phyloP scores from a whole-genome alignment of 2,888 invertebrate species.

The Lumbricus terrestris region DNA sequence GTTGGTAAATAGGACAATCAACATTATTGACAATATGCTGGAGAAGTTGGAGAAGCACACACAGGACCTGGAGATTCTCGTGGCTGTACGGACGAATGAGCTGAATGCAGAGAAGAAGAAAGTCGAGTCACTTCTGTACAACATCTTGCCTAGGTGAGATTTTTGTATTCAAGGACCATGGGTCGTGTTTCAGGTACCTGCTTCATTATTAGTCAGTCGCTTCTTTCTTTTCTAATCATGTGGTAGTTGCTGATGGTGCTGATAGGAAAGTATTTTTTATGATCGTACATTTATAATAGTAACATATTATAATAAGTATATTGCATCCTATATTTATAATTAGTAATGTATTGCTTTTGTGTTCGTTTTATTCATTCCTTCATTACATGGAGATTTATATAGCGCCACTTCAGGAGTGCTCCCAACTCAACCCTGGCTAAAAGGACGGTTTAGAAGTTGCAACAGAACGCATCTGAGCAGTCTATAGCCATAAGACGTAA shows the following conservation, averaged over 20 bases:
- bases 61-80: constrained; percentile 31
- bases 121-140: constrained; percentile 33
- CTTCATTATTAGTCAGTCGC: background rate
- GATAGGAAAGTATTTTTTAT: background rate
- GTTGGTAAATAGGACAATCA: constrained; percentile 28
- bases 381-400: no score
- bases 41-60: constrained; percentile 34
- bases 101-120: constrained; percentile 34
- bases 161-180: no score
- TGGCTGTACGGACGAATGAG: constrained; percentile 32
- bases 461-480: no score
- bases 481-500: no score
- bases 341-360: no score
- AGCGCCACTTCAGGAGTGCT: no score
- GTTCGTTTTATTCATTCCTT: no score
- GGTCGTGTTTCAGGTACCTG: background rate
- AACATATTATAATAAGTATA: no score
- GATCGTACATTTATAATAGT: background rate
- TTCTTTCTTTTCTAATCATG: background rate
- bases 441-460: no score
- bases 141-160: constrained; percentile 34
- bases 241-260: background rate
- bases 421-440: no score
- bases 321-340: no score
- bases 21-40: constrained; percentile 36